Conservation (phyloP, 53 echinoderm and acorn worm species). For the Echinarachnius parma region DNA sequence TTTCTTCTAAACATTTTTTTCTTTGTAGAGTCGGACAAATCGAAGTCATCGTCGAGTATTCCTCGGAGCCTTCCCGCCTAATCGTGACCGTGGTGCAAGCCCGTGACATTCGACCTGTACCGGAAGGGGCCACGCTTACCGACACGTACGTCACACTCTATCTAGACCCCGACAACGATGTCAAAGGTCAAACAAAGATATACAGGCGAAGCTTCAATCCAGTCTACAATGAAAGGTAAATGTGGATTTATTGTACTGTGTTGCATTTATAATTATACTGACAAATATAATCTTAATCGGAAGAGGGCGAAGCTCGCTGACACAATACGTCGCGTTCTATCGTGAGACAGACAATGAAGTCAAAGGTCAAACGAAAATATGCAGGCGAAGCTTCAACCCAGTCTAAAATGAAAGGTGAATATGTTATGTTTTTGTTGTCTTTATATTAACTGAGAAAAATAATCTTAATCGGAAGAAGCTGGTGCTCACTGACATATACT, state of each 20-base stretch:
- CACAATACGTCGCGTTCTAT: conserved; percentile 81
- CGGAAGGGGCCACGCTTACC: conserved; percentile 65
- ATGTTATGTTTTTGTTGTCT: too few relatives aligned
- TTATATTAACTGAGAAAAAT: too few relatives aligned
- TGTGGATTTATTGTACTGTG: too few relatives aligned
- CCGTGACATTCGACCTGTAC: conserved; percentile 68
- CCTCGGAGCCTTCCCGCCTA: conserved; percentile 57
- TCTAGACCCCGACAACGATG: conserved; percentile 78
- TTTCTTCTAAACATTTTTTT: too few relatives aligned
- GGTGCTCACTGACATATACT: conserved; percentile 72
- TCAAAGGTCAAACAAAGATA: conserved; percentile 94
- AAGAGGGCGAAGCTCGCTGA: conserved; percentile 71
- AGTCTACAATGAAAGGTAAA: conserved; percentile 91
- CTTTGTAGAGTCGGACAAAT: conserved; percentile 76
- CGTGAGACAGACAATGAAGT: conserved; percentile 79
- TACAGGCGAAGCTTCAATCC: conserved; percentile 83
- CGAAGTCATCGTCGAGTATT: conserved; percentile 80
- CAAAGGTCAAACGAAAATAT: conserved; percentile 93
- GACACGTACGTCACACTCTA: conserved; percentile 89
- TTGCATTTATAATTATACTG: too few relatives aligned
- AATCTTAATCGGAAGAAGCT: conserved; percentile 68
- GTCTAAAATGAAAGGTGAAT: conserved; percentile 93
- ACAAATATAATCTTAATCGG: too few relatives aligned
- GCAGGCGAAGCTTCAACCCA: conserved; percentile 79
- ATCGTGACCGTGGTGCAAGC: conserved; percentile 86